A percentile compares a stretch with the other conserved stretches of the same genome.
Evolutionary conservation across 2,113 vertebrate species (phyloP).

Genomic region (Carassius gibelio): DNA sequence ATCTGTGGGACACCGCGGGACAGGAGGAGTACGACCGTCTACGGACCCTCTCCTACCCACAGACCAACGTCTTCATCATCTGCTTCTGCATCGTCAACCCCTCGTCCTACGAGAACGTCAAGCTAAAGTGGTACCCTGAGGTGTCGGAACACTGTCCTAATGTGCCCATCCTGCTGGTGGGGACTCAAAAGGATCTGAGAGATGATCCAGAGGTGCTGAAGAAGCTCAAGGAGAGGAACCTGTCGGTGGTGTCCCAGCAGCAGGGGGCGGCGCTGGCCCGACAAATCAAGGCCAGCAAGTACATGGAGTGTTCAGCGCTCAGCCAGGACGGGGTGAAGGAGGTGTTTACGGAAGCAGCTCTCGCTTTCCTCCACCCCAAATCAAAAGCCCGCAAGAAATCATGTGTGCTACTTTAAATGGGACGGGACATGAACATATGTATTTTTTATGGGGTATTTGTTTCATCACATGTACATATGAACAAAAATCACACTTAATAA

Average conservation of each 20-base stretch:
- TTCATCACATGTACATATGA: background rate
- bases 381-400: conserved; percentile 73
- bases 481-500: background rate
- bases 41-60: conserved; percentile 86
- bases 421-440: background rate
- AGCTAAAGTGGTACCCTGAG: conserved; percentile 89
- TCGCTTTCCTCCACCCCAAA: conserved; percentile 80
- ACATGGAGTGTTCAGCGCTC: conserved; percentile 87
- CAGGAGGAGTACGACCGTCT: conserved; percentile 89
- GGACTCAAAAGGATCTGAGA: conserved; percentile 88
- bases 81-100: conserved; percentile 89
- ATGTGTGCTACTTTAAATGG: conserved; percentile 77
- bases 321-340: conserved; percentile 88
- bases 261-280: conserved; percentile 80
- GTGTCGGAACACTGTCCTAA: conserved; percentile 88
- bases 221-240: conserved; percentile 86
- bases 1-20: conserved; percentile 88
- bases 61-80: conserved; percentile 89
- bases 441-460: background rate
- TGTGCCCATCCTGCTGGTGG: conserved; percentile 85
- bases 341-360: conserved; percentile 81
- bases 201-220: conserved; percentile 78
- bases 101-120: conserved; percentile 85
- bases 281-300: conserved; percentile 84
- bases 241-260: conserved; percentile 77